Conservation (phyloP, 2,888 invertebrate species). For the Cheilosia impressa region DNA sequence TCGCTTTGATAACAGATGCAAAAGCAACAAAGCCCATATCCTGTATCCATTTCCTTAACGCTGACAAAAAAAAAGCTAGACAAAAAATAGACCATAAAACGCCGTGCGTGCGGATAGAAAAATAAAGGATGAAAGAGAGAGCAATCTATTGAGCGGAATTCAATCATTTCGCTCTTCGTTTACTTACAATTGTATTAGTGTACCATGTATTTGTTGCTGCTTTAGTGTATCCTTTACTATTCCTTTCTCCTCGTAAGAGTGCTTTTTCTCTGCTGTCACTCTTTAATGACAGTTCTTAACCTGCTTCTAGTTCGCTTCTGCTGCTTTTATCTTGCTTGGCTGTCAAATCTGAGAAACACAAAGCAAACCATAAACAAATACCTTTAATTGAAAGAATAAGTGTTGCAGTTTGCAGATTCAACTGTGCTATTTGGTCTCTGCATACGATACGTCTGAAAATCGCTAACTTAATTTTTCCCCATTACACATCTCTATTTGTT, state of each 20-base stretch:
- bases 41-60: slow-evolving; percentile 6
- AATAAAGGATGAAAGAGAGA: slow-evolving; percentile 37
- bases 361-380: slow-evolving; percentile 30
- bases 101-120: background rate
- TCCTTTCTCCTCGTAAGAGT: slow-evolving; percentile 34
- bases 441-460: slow-evolving; percentile 1
- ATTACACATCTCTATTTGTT: slow-evolving; percentile 22
- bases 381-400: slow-evolving; percentile 22
- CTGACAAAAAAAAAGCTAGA: too few relatives aligned
- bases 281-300: slow-evolving; percentile 66
- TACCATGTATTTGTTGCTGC: slow-evolving; percentile 51
- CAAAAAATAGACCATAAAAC: background rate
- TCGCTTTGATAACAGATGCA: slow-evolving; percentile 38
- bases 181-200: slow-evolving; percentile 52
- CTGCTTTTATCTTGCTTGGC: slow-evolving; percentile 67
- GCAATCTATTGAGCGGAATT: slow-evolving; percentile 24
- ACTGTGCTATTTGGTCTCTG: slow-evolving; percentile 12
- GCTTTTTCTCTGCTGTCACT: slow-evolving; percentile 70
- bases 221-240: slow-evolving; percentile 35
- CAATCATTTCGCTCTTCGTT: slow-evolving; percentile 48
- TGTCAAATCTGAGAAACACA: slow-evolving; percentile 46
- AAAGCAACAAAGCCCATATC: slow-evolving; percentile 45
- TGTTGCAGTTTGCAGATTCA: background rate
- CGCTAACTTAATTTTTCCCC: slow-evolving; percentile 16
- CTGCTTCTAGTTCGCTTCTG: slow-evolving; percentile 68